Evolutionary conservation across 1,140 invertebrate genomes (phyloP), one percentile per base, ranked within the genome.

Genomic region (Dreissena polymorpha): DNA sequence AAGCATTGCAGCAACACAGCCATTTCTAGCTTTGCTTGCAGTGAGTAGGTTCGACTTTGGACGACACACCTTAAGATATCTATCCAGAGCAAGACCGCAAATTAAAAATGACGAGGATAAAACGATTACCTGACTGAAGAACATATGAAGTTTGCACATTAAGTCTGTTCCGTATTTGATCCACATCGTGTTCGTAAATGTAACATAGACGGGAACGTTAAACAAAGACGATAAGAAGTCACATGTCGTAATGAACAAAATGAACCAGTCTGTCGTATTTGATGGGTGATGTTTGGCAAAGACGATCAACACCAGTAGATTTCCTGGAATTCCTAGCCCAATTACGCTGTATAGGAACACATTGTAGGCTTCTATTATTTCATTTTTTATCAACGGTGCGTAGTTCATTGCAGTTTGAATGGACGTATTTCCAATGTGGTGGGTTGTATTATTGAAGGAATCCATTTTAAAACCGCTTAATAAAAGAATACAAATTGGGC

Each of bases 211-310:
- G 13, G 70, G 29, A 18, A 51, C 49, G 49, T 72, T 72, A 21
- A 51, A n/a, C 7, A 50, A 72, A 18, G 70, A 72, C 27, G 70
- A 72, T 7, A 72, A 14, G 5, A 29, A 72, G 49, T 72, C 70
- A 16, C 18, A 72, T n/a, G 49, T 5, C 18, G 70, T 72, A 23
- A 72, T 51, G 49, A 72, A 72, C 25, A 72, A n/a, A 18, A 72
- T 51, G 49, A 72, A 72, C 70, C 70, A 72, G 49, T 72, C 70
- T 21, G 70, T 72, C 18, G 25, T 49, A 49, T 25, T 72, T 39
- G 70, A 49, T 18, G 70, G 70, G 16, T 27, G 70, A 49, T n/a
- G 16, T 12, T 14, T 49, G 27, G 16, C 50, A 49, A 72, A 72
- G 13, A 72, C 70, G 16, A 72, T 16, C 3, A 72, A 27, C 3